Base-by-base conservation (phyloP, 2,113 vertebrate genomes). In the Xiphophorus hellerii region DNA sequence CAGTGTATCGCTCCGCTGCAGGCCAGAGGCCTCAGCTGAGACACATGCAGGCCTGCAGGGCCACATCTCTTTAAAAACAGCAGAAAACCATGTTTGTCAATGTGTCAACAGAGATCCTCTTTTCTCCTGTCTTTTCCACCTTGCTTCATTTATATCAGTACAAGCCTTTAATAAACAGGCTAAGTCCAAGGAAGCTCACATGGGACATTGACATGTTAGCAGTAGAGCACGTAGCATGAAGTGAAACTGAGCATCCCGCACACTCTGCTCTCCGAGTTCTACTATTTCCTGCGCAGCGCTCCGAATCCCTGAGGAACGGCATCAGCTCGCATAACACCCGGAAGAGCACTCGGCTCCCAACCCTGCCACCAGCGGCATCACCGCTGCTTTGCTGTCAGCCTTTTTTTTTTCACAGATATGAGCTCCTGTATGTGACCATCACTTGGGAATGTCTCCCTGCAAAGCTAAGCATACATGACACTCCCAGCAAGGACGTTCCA, bases 241-340 rank as follows among this genome's bases (percentile, higher is more conserved):
- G 68, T 30, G 42, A 84, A 69, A 83, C 67, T 48, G 29, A 71
- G 77, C 74, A 85, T 89, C 74, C 84, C 82, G 89, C 84, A 77
- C 77, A 71, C 76, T 73, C 44, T 61, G 69, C 72, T 73, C 73
- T 80, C 73, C 74, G 60, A 74, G 72, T 80, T 69, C 39, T 51
- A 77, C 27, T 73, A 76, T 86, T 76, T 77, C 74, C 84, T 83
- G 39, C 71, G 64, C 78, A 80, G 65, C 63, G 62, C 75, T 64
- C 69, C 0, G 70, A 11, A 68, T 90, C 92, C 89, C 90, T 4
- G 69, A 84, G 87, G 92, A 92, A 70, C 30, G 3, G 89, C 86
- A 88, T 90, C 91, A 92, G 88, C 86, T 92, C 89, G 69, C 79
- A 88, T 93, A 89, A 92, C 87, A 66, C 82, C 83, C 80, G 62